Conservation (phyloP, 2,113 vertebrate species). For the Passer montanus region DNA sequence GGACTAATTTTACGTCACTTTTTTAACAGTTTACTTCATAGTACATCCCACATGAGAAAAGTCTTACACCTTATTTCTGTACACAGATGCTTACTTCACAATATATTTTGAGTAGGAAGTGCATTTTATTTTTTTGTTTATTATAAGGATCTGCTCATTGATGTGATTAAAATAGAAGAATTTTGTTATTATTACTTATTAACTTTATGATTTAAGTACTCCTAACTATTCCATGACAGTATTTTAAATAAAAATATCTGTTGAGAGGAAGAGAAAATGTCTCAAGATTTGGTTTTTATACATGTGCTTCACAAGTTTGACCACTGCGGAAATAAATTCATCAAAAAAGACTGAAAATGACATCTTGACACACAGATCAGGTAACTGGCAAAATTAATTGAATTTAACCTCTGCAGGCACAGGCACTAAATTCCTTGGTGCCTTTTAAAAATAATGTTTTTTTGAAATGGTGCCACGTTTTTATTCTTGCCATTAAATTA, state of each 20-base stretch:
- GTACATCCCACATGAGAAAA: background rate
- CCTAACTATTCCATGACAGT: background rate
- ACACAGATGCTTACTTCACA: background rate
- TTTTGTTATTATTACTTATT: background rate
- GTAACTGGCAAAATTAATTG: background rate
- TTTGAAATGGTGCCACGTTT: background rate
- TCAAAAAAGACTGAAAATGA: background rate
- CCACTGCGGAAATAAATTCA: background rate
- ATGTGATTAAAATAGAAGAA: background rate
- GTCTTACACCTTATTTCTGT: background rate
- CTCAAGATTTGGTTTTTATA: background rate
- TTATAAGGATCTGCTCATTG: background rate
- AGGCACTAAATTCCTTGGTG: background rate
- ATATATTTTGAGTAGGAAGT: background rate
- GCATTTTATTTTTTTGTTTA: background rate
- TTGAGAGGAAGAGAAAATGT: background rate
- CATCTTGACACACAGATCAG: background rate
- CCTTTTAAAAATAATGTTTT: background rate
- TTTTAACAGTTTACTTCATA: background rate
- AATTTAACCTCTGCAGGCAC: background rate
- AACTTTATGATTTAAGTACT: background rate
- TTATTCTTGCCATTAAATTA: background rate
- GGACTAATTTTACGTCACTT: background rate
- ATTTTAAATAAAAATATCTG: background rate
- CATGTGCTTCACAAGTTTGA: background rate